Evolutionary conservation across 1,140 invertebrate genomes (phyloP).

Genomic region (Cyclargus thomasi): DNA sequence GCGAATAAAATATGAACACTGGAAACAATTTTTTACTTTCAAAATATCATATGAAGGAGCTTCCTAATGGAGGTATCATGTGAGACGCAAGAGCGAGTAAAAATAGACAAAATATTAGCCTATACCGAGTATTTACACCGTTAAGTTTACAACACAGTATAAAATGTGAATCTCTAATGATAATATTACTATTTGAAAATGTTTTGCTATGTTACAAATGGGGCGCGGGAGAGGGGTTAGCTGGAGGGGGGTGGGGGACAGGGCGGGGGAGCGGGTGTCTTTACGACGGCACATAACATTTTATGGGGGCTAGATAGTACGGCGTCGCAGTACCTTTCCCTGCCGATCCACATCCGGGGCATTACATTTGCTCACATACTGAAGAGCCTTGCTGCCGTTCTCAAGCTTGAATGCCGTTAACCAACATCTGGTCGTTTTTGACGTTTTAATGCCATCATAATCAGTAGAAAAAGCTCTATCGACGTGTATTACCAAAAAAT

Average conservation of each 20-base stretch:
- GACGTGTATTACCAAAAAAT: too few species aligned
- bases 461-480: too few species aligned
- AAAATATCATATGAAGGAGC: too few species aligned
- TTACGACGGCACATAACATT: slow-evolving; percentile 6
- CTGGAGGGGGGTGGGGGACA: not conserved
- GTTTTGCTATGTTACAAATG: not conserved
- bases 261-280: not conserved
- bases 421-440: too few species aligned
- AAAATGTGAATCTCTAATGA: not conserved
- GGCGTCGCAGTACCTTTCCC: not conserved
- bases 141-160: not conserved
- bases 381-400: too few species aligned
- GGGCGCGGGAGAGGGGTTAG: not conserved
- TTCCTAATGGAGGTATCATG: too few species aligned
- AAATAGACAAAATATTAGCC: not conserved
- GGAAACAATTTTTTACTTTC: too few species aligned
- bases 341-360: not conserved
- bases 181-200: not conserved
- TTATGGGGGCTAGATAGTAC: not conserved
- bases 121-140: not conserved
- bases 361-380: not conserved
- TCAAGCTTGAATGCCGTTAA: too few species aligned
- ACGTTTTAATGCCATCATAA: too few species aligned
- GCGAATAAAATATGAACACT: too few species aligned
- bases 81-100: too few species aligned